These are phyloP conservation scores for Anoplolepis gracilipes DNA, from an alignment of 1,140 invertebrate genomes.

Conservation along the genomic window DNA sequence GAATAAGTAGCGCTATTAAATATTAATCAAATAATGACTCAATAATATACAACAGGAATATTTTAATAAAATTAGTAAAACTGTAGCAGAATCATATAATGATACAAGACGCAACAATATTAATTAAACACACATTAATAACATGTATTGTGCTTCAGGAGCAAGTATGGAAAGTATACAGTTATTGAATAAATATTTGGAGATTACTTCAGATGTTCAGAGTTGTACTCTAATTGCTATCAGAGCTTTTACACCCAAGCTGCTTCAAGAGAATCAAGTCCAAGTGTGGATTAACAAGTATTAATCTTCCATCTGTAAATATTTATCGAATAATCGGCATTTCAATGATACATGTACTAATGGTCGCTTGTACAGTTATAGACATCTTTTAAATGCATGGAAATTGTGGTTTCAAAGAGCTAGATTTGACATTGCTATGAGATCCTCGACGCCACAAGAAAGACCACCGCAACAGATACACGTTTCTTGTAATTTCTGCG, in stretches of 20 bases:
- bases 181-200: slow-evolving; percentile 95
- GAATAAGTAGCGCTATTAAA: no score
- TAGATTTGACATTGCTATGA: slow-evolving; percentile 90
- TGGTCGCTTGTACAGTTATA: slow-evolving; percentile 87
- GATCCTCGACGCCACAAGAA: slow-evolving; percentile 87
- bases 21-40: no score
- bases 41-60: no score
- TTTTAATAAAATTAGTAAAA: no score
- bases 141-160: slow-evolving; percentile 84
- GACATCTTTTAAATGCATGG: slow-evolving; percentile 92
- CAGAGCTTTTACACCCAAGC: slow-evolving; percentile 89
- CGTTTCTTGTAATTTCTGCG: slow-evolving; percentile 97
- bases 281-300: slow-evolving; percentile 92
- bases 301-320: slow-evolving; percentile 25
- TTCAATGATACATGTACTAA: neutral
- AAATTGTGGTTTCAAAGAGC: slow-evolving; percentile 93
- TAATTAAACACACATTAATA: slow-evolving; percentile 24
- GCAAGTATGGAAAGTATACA: slow-evolving; percentile 90
- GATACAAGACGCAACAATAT: neutral
- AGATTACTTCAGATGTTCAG: slow-evolving; percentile 96
- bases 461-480: slow-evolving; percentile 92
- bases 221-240: slow-evolving; percentile 94
- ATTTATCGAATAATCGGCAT: neutral
- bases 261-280: slow-evolving; percentile 88
- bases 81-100: no score